Evolutionary conservation across 2,797 vertebrate genomes (phyloP).

Genomic region (Falco novaeseelandiae): DNA sequence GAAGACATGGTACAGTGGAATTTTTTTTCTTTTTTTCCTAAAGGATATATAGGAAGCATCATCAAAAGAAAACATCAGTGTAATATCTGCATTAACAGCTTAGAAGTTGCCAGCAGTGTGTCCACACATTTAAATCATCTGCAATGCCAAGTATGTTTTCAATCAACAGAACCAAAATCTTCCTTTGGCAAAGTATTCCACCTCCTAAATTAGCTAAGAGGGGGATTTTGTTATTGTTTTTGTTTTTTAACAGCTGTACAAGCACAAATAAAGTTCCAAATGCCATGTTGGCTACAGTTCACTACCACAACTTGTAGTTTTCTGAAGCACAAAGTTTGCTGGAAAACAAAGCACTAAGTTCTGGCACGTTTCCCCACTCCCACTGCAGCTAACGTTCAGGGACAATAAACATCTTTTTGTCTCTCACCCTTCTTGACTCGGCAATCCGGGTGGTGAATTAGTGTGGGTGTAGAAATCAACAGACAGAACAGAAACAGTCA

Average conservation of each 20-base stretch:
- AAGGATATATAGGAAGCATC: neutral
- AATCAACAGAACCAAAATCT: neutral
- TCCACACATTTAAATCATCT: constrained; percentile 22
- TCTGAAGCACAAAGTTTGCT: neutral
- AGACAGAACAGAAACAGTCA: neutral
- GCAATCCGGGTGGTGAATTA: neutral
- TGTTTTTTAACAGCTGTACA: neutral
- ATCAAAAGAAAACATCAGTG: neutral
- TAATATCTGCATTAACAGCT: neutral
- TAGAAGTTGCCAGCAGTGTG: neutral
- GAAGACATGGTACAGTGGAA: neutral
- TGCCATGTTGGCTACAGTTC: neutral
- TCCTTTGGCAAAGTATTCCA: constrained; percentile 19
- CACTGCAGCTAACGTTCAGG: neutral
- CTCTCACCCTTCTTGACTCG: neutral
- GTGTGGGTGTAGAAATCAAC: neutral
- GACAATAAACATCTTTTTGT: constrained; percentile 12
- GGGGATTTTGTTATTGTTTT: neutral
- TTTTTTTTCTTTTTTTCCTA: neutral
- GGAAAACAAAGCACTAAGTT: neutral
- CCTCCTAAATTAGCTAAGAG: neutral
- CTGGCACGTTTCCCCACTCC: neutral
- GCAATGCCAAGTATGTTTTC: constrained; percentile 18
- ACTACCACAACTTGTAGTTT: neutral
- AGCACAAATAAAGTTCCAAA: constrained; percentile 25